phyloP scores from a whole-genome alignment of 1,140 invertebrate species.

The Aphelenchoides besseyi region DNA sequence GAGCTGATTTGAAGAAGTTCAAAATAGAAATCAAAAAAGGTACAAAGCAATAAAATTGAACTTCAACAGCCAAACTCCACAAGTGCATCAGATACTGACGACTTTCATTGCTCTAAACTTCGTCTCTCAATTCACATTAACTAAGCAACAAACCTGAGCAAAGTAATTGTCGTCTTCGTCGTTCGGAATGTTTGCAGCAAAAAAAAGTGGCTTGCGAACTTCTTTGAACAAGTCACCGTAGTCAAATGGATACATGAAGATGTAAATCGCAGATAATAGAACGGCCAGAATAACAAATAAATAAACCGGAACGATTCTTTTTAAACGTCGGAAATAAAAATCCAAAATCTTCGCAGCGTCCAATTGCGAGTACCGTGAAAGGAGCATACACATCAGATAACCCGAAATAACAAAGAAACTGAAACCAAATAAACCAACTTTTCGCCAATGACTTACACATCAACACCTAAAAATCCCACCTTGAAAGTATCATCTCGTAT shows the following conservation, averaged over 20 bases:
- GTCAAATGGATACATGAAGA: background rate
- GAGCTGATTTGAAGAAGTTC: background rate
- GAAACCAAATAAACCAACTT: background rate
- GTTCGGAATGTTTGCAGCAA: background rate
- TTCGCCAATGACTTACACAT: constrained; percentile 18
- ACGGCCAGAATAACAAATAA: background rate
- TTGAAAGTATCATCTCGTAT: constrained; percentile 11
- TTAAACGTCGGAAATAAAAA: background rate
- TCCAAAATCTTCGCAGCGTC: background rate
- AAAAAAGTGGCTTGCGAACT: background rate
- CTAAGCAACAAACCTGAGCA: background rate
- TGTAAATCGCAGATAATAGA: background rate
- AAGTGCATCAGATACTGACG: background rate
- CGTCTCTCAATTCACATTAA: background rate
- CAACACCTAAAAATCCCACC: constrained; percentile 20
- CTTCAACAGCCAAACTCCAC: background rate
- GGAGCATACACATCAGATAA: background rate
- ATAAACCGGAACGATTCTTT: constrained; percentile 6
- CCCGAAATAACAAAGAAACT: constrained; percentile 14
- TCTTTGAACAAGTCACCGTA: background rate
- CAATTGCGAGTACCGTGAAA: background rate
- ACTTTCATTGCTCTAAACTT: background rate
- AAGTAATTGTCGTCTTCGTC: background rate
- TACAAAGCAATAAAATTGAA: constrained; percentile 1
- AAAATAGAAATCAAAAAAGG: constrained; percentile 3